Conservation (phyloP, 2,888 invertebrate species). For the Melanchra persicariae region DNA sequence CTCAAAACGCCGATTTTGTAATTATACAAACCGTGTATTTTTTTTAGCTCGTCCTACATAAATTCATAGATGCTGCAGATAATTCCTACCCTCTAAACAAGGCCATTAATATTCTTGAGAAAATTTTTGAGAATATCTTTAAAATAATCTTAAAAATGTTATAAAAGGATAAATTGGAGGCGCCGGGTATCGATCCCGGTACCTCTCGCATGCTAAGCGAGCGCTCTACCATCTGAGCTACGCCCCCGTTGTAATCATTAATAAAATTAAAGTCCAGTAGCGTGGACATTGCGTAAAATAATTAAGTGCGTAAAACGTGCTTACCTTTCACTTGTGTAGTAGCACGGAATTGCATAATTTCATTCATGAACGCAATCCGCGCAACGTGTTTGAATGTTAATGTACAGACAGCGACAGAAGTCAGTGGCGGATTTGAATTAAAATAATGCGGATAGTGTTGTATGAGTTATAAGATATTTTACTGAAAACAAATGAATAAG, state of each 20-base stretch:
- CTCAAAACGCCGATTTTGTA: too few relatives aligned
- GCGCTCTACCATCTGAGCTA: slow-evolving; percentile 91
- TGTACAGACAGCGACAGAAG: slow-evolving; percentile 4
- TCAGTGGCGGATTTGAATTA: not conserved
- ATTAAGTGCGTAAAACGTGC: slow-evolving; percentile 36
- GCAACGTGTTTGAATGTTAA: slow-evolving; percentile 24
- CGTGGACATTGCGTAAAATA: slow-evolving; percentile 35
- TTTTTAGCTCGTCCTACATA: too few relatives aligned
- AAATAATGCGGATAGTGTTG: not conserved
- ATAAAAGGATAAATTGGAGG: slow-evolving; percentile 44
- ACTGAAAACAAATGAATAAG: too few relatives aligned
- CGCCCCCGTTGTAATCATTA: slow-evolving; percentile 77
- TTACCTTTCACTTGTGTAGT: slow-evolving; percentile 60
- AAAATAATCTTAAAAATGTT: too few relatives aligned
- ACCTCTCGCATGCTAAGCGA: slow-evolving; percentile 91
- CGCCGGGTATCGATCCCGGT: slow-evolving; percentile 91
- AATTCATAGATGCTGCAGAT: too few relatives aligned
- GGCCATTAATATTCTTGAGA: too few relatives aligned
- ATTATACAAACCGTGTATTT: too few relatives aligned
- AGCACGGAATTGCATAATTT: slow-evolving; percentile 41
- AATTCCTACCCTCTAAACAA: too few relatives aligned
- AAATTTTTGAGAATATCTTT: too few relatives aligned
- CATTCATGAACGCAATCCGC: slow-evolving; percentile 30
- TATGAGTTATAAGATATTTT: too few relatives aligned
- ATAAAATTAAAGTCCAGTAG: slow-evolving; percentile 26